Evolutionary conservation across 2,113 vertebrate species (phyloP).

Genomic region (Myotis davidii): DNA sequence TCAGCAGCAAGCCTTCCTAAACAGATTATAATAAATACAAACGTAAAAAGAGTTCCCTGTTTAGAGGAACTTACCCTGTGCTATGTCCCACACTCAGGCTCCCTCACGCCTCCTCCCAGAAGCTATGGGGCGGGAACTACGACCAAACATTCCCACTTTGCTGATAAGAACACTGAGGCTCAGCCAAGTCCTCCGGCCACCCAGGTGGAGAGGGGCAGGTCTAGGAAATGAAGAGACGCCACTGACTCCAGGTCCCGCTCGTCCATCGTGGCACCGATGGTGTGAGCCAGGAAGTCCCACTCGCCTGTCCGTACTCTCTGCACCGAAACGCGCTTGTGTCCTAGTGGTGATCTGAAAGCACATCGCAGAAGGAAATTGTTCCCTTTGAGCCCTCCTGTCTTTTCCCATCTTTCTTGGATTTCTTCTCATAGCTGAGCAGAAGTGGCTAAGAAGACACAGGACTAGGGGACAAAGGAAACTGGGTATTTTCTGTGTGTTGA

Average conservation of each 20-base stretch:
- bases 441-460: background rate
- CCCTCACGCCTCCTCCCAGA: background rate
- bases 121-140: fast-evolving
- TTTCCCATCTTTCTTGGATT: background rate
- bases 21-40: slow-evolving; percentile 3
- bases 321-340: background rate
- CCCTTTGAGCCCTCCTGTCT: background rate
- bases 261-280: fast-evolving
- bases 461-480: background rate
- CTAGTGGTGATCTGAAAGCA: background rate
- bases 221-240: fast-evolving
- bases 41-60: background rate
- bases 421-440: background rate
- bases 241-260: fast-evolving
- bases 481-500: background rate
- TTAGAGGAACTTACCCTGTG: background rate
- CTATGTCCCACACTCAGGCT: fast-evolving
- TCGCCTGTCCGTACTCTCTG: background rate
- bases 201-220: background rate
- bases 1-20: slow-evolving; percentile 6
- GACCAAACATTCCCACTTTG: background rate
- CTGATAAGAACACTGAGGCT: background rate
- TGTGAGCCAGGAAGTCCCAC: fast-evolving
- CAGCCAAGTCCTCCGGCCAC: background rate
- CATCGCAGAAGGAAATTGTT: background rate